Evolutionary conservation across 2,888 invertebrate genomes (phyloP).

Genomic region (Drosophila cyrtoloma): DNA sequence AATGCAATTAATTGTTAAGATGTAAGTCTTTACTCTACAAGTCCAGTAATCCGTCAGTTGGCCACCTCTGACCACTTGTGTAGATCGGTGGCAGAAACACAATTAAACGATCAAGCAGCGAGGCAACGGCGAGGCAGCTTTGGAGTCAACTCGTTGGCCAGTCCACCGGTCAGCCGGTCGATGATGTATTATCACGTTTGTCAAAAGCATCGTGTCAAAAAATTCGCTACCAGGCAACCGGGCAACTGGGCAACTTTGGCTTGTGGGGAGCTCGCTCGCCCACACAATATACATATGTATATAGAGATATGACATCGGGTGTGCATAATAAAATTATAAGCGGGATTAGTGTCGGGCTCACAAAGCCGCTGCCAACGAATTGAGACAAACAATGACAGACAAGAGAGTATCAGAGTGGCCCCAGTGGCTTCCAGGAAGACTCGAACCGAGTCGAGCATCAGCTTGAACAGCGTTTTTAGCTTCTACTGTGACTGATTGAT

Average conservation of each 20-base stretch:
- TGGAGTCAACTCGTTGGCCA: neutral
- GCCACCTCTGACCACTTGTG: conserved; percentile 11
- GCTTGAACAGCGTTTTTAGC: conserved; percentile 6
- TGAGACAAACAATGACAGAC: conserved; percentile 79
- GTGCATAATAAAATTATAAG: conserved; percentile 76
- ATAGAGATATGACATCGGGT: conserved; percentile 11
- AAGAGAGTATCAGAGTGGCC: conserved; percentile 12
- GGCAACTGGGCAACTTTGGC: neutral
- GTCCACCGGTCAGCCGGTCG: conserved; percentile 30
- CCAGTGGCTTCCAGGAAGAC: conserved; percentile 64
- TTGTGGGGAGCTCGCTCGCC: conserved; percentile 22
- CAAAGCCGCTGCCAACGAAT: conserved; percentile 63
- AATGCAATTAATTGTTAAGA: conserved; percentile 44
- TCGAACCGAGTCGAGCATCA: neutral
- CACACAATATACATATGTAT: conserved; percentile 43
- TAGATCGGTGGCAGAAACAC: conserved; percentile 28
- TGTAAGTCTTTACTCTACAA: conserved; percentile 14
- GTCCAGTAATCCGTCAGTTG: conserved; percentile 27
- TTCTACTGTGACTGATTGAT: conserved; percentile 80
- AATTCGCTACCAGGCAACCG: conserved; percentile 66
- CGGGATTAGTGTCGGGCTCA: conserved; percentile 76
- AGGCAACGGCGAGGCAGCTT: conserved; percentile 14
- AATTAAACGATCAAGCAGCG: conserved; percentile 71
- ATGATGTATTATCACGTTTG: conserved; percentile 68
- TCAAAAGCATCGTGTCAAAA: conserved; percentile 63